phyloP scores from a whole-genome alignment of 2,888 invertebrate genomes.

The Furcula furcula region DNA sequence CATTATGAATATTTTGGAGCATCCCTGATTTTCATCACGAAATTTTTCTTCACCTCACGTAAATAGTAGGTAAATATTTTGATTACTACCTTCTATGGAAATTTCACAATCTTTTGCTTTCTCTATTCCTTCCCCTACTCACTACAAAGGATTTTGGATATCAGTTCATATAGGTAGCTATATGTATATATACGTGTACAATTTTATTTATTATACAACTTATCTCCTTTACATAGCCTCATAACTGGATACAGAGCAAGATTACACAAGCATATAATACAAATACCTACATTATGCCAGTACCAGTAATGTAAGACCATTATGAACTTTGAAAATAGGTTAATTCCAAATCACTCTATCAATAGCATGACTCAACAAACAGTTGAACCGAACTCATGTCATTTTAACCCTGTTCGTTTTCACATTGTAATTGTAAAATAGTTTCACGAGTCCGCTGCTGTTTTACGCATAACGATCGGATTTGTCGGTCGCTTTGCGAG shows the following conservation, averaged over 20 bases:
- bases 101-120: background rate
- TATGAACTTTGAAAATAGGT: constrained; percentile 49
- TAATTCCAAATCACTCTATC: constrained; percentile 55
- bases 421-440: constrained; percentile 45
- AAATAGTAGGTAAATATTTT: no score
- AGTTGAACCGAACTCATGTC: constrained; percentile 41
- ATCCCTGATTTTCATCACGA: no score
- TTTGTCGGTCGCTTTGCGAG: constrained; percentile 48
- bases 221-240: no score
- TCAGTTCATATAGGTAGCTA: no score
- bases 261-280: no score
- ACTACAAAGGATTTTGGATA: no score
- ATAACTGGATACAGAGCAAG: no score
- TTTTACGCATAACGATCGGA: constrained; percentile 41
- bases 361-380: constrained; percentile 61
- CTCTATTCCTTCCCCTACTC: background rate
- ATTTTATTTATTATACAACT: no score
- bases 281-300: background rate
- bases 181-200: no score
- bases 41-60: no score
- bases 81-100: no score
- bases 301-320: constrained; percentile 12
- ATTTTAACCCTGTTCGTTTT: constrained; percentile 36
- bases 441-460: constrained; percentile 42
- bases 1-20: no score